Conservation (phyloP, 2,113 vertebrate species). For the Orycteropus afer region DNA sequence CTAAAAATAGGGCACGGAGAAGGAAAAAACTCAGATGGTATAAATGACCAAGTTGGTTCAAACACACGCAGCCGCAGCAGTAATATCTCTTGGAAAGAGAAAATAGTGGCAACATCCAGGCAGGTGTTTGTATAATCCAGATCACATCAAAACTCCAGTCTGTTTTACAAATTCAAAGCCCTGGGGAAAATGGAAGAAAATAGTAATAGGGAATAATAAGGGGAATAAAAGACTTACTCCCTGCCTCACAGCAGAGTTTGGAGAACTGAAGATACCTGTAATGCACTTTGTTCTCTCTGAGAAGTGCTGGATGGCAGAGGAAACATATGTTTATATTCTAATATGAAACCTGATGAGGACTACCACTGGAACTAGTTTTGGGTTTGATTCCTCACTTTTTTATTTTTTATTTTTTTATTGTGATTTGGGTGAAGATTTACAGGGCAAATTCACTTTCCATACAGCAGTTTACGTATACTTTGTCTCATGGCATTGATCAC, state of each 20-base stretch:
- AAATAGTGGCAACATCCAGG: constrained; percentile 41
- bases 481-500: no score
- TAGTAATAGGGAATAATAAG: constrained; percentile 63
- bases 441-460: no score
- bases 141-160: constrained; percentile 65
- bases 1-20: constrained; percentile 74
- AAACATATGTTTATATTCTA: background rate
- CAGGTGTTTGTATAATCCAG: constrained; percentile 74
- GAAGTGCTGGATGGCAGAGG: background rate
- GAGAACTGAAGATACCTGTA: background rate
- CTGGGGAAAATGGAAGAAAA: constrained; percentile 59
- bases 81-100: constrained; percentile 45
- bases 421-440: no score
- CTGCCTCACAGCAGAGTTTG: constrained; percentile 27
- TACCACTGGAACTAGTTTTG: background rate
- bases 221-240: constrained; percentile 43
- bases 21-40: constrained; percentile 43
- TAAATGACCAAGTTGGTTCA: constrained; percentile 68
- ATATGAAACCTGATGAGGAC: background rate
- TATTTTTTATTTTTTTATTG: no score
- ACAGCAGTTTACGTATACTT: no score
- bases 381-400: constrained; percentile 26
- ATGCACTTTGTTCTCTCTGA: constrained; percentile 40
- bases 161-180: constrained; percentile 59
- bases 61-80: constrained; percentile 31